Conservation (phyloP, 2,888 invertebrate genomes). For the Drosophila peninsularis region DNA sequence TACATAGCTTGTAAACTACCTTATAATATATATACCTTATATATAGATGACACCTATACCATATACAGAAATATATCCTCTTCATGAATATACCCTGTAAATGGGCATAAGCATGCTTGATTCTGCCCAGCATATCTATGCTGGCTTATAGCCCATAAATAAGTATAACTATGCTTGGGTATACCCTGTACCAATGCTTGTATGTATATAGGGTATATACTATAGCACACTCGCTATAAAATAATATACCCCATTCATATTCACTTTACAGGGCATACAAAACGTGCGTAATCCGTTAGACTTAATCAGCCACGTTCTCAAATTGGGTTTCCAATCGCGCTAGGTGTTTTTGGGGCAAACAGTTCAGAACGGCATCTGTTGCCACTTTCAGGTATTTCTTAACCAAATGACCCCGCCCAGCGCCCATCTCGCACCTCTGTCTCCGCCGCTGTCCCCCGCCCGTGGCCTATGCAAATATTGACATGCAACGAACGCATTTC, state of each 20-base stretch:
- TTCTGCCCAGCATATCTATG: not conserved
- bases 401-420: not conserved
- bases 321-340: conserved; percentile 36
- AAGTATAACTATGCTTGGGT: not conserved
- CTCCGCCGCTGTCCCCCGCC: not conserved
- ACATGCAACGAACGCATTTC: conserved; percentile 52
- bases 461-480: conserved; percentile 70
- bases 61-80: not conserved
- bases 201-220: no score
- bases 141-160: not conserved
- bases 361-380: conserved; percentile 18
- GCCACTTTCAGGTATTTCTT: conserved; percentile 11
- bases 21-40: not conserved
- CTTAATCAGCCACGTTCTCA: conserved; percentile 77
- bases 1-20: no score
- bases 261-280: not conserved
- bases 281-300: conserved; percentile 71
- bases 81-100: not conserved
- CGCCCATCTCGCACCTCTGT: not conserved
- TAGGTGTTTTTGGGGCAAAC: conserved; percentile 9
- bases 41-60: no score
- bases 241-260: not conserved
- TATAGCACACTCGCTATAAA: no score
- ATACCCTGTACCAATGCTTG: not conserved
- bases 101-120: no score